Evolutionary conservation across 2,113 vertebrate species (phyloP).

Genomic region (Aramus guarauna): DNA sequence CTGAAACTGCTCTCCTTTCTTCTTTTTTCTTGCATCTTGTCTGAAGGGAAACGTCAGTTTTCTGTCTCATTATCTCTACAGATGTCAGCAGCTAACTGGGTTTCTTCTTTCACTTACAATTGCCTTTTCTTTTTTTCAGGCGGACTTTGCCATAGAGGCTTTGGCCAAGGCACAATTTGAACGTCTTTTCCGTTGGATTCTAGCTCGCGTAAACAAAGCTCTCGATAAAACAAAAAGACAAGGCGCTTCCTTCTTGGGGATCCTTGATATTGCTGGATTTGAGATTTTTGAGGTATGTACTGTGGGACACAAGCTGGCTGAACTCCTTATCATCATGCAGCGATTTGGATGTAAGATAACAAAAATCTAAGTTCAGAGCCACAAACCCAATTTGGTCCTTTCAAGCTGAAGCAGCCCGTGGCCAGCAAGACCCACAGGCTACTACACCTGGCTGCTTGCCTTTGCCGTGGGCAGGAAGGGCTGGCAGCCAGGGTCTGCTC

Average conservation of each 20-base stretch:
- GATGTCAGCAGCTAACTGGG: background rate
- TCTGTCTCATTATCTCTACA: background rate
- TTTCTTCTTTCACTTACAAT: background rate
- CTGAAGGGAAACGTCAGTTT: background rate
- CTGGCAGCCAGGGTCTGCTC: background rate
- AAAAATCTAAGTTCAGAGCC: background rate
- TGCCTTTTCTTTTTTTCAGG: slow-evolving; percentile 66
- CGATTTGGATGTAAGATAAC: background rate
- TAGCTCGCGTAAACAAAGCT: slow-evolving; percentile 90
- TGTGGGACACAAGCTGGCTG: background rate
- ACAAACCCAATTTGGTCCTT: background rate
- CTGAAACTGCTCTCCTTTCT: background rate
- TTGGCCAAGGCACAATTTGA: slow-evolving; percentile 94
- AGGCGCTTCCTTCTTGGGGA: slow-evolving; percentile 90
- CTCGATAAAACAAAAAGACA: slow-evolving; percentile 95
- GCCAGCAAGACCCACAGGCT: background rate
- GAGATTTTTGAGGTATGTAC: slow-evolving; percentile 92
- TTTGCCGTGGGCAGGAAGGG: background rate
- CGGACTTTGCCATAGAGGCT: slow-evolving; percentile 90
- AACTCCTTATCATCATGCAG: background rate
- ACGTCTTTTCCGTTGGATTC: slow-evolving; percentile 92
- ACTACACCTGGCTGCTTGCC: background rate
- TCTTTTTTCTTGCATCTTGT: background rate
- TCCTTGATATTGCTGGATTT: slow-evolving; percentile 96
- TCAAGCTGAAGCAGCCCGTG: background rate